These are phyloP conservation scores for Nematopogon swammerdamellus DNA, from an alignment of 2,888 invertebrate species.

Conservation along the genomic window DNA sequence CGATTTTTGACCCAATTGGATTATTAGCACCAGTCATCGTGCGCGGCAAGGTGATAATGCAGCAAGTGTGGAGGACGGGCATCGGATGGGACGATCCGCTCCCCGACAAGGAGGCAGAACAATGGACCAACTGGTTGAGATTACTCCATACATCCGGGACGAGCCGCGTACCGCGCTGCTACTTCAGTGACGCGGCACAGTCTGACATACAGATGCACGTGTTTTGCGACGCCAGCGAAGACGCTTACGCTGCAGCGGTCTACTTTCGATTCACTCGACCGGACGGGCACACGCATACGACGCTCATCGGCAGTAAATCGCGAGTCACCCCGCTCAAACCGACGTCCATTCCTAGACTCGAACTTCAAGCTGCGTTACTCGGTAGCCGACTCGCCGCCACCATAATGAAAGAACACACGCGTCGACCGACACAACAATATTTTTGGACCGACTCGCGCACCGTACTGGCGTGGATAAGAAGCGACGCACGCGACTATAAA, in stretches of 20 bases:
- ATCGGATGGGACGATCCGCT: neutral
- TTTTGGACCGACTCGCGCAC: slow-evolving; percentile 14
- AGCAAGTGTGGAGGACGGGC: neutral
- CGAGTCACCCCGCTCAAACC: slow-evolving; percentile 5
- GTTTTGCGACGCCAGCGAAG: slow-evolving; percentile 6
- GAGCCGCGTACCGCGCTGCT: neutral
- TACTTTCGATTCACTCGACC: neutral
- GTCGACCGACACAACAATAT: neutral
- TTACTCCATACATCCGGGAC: neutral
- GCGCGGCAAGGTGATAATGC: neutral
- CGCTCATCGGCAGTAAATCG: slow-evolving; percentile 3
- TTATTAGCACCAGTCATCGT: neutral
- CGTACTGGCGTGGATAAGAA: slow-evolving; percentile 13
- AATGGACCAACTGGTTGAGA: neutral
- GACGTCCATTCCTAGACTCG: slow-evolving; percentile 4
- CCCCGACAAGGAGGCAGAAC: neutral
- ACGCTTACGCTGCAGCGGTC: neutral
- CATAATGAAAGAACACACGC: slow-evolving; percentile 1
- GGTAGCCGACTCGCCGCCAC: slow-evolving; percentile 1
- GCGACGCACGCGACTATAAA: slow-evolving; percentile 11
- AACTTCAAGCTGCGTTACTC: slow-evolving; percentile 5
- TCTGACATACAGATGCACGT: slow-evolving; percentile 5
- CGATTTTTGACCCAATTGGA: neutral
- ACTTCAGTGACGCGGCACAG: neutral
- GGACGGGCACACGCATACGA: neutral